phyloP scores from a whole-genome alignment of 2,113 vertebrate genomes.

The Malurus cyaneus region DNA sequence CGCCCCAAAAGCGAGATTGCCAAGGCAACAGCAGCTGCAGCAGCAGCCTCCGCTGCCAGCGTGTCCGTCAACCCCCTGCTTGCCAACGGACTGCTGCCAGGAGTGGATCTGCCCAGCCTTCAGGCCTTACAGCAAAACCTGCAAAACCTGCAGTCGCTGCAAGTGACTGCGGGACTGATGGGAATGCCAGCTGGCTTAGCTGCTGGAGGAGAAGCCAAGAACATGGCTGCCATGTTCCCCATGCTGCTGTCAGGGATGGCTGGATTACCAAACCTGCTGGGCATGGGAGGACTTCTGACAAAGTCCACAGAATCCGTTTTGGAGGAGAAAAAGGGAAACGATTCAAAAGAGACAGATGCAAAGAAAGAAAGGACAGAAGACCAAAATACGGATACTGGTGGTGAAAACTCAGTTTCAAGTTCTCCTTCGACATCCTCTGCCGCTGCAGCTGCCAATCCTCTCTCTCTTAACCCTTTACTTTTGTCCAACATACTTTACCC shows the following conservation, averaged over 20 bases:
- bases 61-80: slow-evolving; percentile 81
- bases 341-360: slow-evolving; percentile 75
- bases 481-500: slow-evolving; percentile 98
- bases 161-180: slow-evolving; percentile 92
- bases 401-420: slow-evolving; percentile 80
- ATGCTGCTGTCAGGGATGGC: slow-evolving; percentile 96
- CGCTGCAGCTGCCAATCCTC: slow-evolving; percentile 79
- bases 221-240: slow-evolving; percentile 93
- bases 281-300: slow-evolving; percentile 84
- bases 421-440: slow-evolving; percentile 82
- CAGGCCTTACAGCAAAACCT: slow-evolving; percentile 97
- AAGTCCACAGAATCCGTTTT: slow-evolving; percentile 79
- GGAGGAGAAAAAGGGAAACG: slow-evolving; percentile 83
- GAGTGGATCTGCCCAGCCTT: slow-evolving; percentile 89
- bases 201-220: slow-evolving; percentile 83
- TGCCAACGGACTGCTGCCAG: slow-evolving; percentile 86
- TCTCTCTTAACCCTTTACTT: slow-evolving; percentile 94
- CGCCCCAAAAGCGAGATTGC: slow-evolving; percentile 91
- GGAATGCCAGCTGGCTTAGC: slow-evolving; percentile 86
- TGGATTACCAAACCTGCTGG: slow-evolving; percentile 90
- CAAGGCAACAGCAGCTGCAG: slow-evolving; percentile 75
- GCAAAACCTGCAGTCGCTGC: slow-evolving; percentile 92
- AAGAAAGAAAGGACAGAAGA: slow-evolving; percentile 95
- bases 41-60: slow-evolving; percentile 56
- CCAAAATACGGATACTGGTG: slow-evolving; percentile 72